Evolutionary conservation across 2,888 invertebrate genomes (phyloP).

Genomic region (Stenoptilia bipunctidactyla): DNA sequence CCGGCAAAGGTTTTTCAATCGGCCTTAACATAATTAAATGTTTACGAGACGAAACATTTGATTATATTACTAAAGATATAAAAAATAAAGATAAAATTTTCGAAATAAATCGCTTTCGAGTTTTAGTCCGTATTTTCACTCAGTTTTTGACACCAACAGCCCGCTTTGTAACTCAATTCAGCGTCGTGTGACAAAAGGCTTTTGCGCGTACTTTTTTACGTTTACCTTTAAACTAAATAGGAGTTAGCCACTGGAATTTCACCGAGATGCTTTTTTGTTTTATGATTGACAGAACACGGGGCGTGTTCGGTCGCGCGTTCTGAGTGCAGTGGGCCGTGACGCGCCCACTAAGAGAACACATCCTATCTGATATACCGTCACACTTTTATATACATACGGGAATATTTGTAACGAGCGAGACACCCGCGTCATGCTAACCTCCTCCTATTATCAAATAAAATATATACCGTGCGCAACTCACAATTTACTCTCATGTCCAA

Average conservation of each 20-base stretch:
- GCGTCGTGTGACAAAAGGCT: constrained; percentile 23
- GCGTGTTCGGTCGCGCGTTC: constrained; percentile 62
- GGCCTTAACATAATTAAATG: neutral
- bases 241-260: constrained; percentile 51
- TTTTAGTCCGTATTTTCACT: neutral
- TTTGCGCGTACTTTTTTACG: constrained; percentile 28
- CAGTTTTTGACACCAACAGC: constrained; percentile 8
- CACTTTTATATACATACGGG: too few species aligned
- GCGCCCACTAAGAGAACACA: constrained; percentile 44
- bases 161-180: constrained; percentile 31
- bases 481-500: neutral
- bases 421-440: too few species aligned
- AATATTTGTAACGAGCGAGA: too few species aligned
- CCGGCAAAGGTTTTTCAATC: constrained; percentile 5
- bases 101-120: neutral
- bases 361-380: too few species aligned
- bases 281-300: constrained; percentile 68
- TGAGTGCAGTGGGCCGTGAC: constrained; percentile 53
- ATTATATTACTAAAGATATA: too few species aligned
- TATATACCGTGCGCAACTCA: neutral
- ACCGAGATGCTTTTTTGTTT: constrained; percentile 45
- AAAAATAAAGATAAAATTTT: neutral
- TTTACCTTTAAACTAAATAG: constrained; percentile 37
- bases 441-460: too few species aligned
- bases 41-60: neutral